Conservation (phyloP, 92 coral and sea anemone species). For the Epizoanthus fatuus region DNA sequence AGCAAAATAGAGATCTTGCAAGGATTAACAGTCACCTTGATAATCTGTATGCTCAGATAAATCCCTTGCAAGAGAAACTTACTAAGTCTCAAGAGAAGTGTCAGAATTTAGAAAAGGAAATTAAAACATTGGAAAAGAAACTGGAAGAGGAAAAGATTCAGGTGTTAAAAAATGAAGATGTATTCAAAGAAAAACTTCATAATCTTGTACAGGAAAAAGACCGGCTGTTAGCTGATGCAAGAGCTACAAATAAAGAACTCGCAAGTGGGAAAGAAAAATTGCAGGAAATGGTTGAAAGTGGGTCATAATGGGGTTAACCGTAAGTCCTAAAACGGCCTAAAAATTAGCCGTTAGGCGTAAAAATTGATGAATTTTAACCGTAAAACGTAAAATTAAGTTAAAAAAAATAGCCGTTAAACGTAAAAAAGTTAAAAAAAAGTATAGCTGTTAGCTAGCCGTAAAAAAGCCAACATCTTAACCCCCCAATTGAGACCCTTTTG, state of each 20-base stretch:
- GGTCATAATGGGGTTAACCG: too few species aligned
- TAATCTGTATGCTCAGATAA: slow-evolving; percentile 95
- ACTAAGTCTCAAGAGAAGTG: slow-evolving; percentile 81
- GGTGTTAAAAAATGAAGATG: slow-evolving; percentile 62
- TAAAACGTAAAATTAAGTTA: too few species aligned
- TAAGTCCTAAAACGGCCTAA: too few species aligned
- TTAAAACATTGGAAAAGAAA: slow-evolving; percentile 71
- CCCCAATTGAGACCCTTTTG: too few species aligned
- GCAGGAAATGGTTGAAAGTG: slow-evolving; percentile 77
- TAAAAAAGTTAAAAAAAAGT: too few species aligned
- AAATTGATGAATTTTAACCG: too few species aligned
- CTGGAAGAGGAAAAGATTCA: slow-evolving; percentile 65
- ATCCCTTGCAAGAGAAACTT: slow-evolving; percentile 92
- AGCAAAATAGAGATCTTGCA: slow-evolving; percentile 94
- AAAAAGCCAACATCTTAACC: too few species aligned
- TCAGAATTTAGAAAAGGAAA: slow-evolving; percentile 75
- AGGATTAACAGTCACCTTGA: slow-evolving; percentile 94
- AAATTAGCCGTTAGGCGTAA: too few species aligned
- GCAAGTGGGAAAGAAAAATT: slow-evolving; percentile 76
- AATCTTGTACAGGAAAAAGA: slow-evolving; percentile 83
- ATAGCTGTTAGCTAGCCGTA: too few species aligned
- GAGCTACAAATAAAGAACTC: slow-evolving; percentile 74
- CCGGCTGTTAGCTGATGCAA: slow-evolving; percentile 71
- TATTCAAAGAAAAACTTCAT: slow-evolving; percentile 65
- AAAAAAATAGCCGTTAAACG: too few species aligned